A percentile compares a stretch with the other conserved stretches of the same genome.
Conservation (phyloP, 2,113 vertebrate genomes). For the Lepus americanus region DNA sequence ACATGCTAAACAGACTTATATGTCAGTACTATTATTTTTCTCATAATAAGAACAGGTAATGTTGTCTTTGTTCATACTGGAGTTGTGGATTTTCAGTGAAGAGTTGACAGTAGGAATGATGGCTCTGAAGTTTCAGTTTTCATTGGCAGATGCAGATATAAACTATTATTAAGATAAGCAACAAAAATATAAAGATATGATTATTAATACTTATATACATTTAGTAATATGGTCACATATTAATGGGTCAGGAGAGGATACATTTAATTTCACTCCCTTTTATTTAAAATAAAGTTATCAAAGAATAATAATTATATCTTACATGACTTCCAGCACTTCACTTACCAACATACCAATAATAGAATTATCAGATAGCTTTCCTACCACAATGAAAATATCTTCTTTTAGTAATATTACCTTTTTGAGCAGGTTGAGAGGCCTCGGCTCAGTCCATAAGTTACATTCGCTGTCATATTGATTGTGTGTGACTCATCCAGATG, state of each 20-base stretch:
- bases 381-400: background rate
- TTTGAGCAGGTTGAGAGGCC: background rate
- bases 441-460: background rate
- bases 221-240: background rate
- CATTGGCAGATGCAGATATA: background rate
- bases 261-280: background rate
- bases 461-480: background rate
- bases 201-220: background rate
- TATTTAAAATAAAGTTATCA: background rate
- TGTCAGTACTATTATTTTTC: background rate
- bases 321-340: background rate
- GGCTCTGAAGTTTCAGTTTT: background rate
- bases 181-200: background rate
- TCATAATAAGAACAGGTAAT: background rate
- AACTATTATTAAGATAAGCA: background rate
- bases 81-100: background rate
- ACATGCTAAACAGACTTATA: background rate
- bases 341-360: background rate
- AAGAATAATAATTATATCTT: background rate
- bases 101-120: background rate
- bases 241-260: background rate
- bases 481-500: background rate
- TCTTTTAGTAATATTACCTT: background rate
- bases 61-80: background rate
- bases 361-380: background rate